phyloP scores from a whole-genome alignment of 2,113 vertebrate genomes.

The cattle (Bos taurus) region ARS-UCD2.0 NC_037335.1:61160501-61161000 shows the following conservation, averaged over 20 bases:
- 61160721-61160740: not conserved
- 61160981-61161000: not conserved
- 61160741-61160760: not conserved
- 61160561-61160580: not conserved
- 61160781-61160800: not conserved
- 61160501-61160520: not conserved
- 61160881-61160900: not conserved
- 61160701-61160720: not conserved
- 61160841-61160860: not conserved
- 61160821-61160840: not conserved
- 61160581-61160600: not conserved
- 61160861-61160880: not conserved
- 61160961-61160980: not conserved
- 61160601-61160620: not conserved
- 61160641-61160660: not conserved
- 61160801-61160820: not conserved
- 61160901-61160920: not conserved
- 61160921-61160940: not conserved
- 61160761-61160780: not conserved
- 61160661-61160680: not conserved
- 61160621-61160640: not conserved
- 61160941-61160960: not conserved
- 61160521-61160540: not conserved
- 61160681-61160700: not conserved
- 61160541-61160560: not conserved